These are phyloP conservation scores for Nymphicus hollandicus DNA, from an alignment of 2,113 vertebrate species.

Conservation along the genomic window DNA sequence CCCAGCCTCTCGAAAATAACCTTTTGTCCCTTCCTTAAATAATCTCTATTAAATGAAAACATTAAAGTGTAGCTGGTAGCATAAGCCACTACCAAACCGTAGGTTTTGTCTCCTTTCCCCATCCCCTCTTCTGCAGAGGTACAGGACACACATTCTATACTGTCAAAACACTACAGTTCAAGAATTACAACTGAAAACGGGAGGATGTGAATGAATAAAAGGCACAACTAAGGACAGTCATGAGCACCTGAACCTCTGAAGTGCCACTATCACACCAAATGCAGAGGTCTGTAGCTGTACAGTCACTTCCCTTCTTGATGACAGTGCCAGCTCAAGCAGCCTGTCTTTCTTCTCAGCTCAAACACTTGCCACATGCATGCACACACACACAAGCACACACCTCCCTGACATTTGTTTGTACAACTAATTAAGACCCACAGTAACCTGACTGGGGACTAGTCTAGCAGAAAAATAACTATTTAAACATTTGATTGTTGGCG, in stretches of 20 bases:
- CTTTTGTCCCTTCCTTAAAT: not conserved
- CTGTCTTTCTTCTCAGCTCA: not conserved
- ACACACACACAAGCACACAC: not conserved
- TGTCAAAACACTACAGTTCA: not conserved
- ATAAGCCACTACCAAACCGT: not conserved
- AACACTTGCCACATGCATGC: rapidly evolving
- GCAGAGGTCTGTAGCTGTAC: not conserved
- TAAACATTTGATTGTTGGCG: not conserved
- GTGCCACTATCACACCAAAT: not conserved
- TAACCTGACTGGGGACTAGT: not conserved
- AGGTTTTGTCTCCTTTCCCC: not conserved
- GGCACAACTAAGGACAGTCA: not conserved
- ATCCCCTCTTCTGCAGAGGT: not conserved
- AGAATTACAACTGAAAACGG: not conserved
- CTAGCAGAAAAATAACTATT: not conserved
- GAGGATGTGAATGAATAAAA: not conserved
- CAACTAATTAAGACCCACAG: not conserved
- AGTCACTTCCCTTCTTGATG: not conserved
- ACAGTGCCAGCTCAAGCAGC: not conserved
- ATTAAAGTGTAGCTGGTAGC: not conserved
- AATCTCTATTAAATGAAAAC: not conserved
- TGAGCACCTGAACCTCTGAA: not conserved
- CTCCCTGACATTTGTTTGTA: not conserved
- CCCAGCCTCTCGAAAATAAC: not conserved
- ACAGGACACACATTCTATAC: not conserved